phyloP scores from a whole-genome alignment of 2,888 invertebrate species.

The Pteria penguin region DNA sequence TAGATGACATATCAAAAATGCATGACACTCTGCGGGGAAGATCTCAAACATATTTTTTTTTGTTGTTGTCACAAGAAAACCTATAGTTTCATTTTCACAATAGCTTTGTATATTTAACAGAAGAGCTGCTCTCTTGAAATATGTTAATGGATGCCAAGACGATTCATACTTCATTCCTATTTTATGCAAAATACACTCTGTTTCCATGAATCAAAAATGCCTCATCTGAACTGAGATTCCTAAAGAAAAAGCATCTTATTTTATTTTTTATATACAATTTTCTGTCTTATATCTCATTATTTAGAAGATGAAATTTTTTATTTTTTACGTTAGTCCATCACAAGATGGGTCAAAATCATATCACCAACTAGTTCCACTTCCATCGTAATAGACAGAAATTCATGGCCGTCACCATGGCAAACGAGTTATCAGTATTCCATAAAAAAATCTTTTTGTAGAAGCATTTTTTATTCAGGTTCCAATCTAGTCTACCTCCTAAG shows the following conservation, averaged over 20 bases:
- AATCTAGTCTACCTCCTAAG: slow-evolving; percentile 35
- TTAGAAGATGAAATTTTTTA: neutral
- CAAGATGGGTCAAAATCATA: neutral
- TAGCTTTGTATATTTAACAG: too few relatives aligned
- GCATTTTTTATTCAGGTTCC: neutral
- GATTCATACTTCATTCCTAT: neutral
- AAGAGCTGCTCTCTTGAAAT: neutral
- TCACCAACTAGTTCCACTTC: neutral
- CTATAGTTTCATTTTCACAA: too few relatives aligned
- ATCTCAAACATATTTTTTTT: neutral
- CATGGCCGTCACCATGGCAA: neutral
- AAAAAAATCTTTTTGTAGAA: neutral
- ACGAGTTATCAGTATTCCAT: neutral
- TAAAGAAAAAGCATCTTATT: neutral
- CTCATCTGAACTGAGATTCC: neutral
- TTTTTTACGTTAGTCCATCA: neutral
- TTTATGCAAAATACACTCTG: neutral
- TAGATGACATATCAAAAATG: neutral
- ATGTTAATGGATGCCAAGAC: neutral
- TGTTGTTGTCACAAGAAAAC: too few relatives aligned
- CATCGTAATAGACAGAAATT: neutral
- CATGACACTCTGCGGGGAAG: too few relatives aligned
- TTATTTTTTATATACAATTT: neutral
- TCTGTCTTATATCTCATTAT: neutral
- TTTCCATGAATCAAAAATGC: neutral